Evolutionary conservation across 2,113 vertebrate species (phyloP).

Genomic region (Corvus moneduloides): DNA sequence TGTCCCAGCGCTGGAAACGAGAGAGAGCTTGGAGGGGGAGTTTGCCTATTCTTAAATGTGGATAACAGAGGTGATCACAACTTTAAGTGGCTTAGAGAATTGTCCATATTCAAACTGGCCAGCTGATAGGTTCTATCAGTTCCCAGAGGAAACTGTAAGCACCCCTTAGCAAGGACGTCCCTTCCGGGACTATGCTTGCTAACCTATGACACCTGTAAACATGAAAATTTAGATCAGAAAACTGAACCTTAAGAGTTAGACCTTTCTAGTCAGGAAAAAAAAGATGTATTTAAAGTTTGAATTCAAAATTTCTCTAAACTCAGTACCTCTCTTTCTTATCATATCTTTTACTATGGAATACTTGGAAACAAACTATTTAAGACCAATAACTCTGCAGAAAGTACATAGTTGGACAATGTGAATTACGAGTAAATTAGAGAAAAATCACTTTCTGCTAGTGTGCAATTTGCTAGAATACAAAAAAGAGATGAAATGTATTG

Average conservation of each 20-base stretch:
- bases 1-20: too few species aligned
- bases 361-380: neutral
- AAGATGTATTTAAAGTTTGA: neutral
- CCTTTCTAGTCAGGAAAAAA: neutral
- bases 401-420: neutral
- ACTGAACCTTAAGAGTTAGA: neutral
- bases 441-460: conserved; percentile 40
- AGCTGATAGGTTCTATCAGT: too few species aligned
- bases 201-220: too few species aligned
- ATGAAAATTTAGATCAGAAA: neutral
- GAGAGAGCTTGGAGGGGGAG: too few species aligned
- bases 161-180: too few species aligned
- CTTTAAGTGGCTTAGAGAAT: too few species aligned
- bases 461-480: conserved; percentile 37
- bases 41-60: too few species aligned
- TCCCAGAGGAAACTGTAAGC: too few species aligned
- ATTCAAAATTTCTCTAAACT: neutral
- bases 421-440: conserved; percentile 51
- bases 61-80: too few species aligned
- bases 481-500: neutral
- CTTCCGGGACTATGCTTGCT: too few species aligned
- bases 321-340: neutral
- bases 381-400: conserved; percentile 4
- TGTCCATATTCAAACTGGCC: too few species aligned
- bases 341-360: neutral